Evolutionary conservation across 2,113 vertebrate genomes (phyloP), one percentile per base, ranked within the genome.

Genomic region (Panthera uncia): DNA sequence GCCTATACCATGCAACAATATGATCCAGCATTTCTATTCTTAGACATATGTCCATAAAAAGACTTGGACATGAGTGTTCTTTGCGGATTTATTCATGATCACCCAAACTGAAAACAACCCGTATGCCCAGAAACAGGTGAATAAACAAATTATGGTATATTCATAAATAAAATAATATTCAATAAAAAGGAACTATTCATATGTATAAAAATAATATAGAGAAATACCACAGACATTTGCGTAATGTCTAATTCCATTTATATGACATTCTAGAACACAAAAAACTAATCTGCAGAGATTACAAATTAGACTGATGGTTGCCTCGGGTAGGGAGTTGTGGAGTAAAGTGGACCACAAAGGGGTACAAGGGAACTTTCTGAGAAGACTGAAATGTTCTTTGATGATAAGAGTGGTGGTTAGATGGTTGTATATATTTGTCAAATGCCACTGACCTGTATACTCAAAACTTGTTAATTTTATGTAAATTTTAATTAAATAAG

Each of bases 241-340:
- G 63, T 48, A 71, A 84, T 3, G 4, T 73, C 3, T 93, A 81
- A 74, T 89, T 95, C 38, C 23, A 83, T 45, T 86, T 82, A 86
- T 25, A 92, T 74, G 48, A 95, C 93, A 95, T 89, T 93, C 71
- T 93, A 93, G n/a, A 95, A 76, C 38, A 91, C 73, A 45, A 52
- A 36, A 74, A 31, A 57, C n/a, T 73, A 69, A 92, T 84, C 23
- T 85, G 36, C 31, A 61, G 8, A 13, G 19, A 71, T 61, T 74
- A 66, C 8, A n/a, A 38, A 89, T 63, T 48, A 55, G 41, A n/a
- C 16, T 33, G 21, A 45, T 4, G 31, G 36, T 13, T 61, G 82
- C 63, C n/a, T 57, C 19, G 21, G 11, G 9, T 25, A 1, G 5
- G 31, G 29, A 41, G 0, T 2, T 29, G 12, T 38, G 31, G 13